Evolutionary conservation across 2,113 vertebrate species (phyloP).

Genomic region (Leuciscus idus): DNA sequence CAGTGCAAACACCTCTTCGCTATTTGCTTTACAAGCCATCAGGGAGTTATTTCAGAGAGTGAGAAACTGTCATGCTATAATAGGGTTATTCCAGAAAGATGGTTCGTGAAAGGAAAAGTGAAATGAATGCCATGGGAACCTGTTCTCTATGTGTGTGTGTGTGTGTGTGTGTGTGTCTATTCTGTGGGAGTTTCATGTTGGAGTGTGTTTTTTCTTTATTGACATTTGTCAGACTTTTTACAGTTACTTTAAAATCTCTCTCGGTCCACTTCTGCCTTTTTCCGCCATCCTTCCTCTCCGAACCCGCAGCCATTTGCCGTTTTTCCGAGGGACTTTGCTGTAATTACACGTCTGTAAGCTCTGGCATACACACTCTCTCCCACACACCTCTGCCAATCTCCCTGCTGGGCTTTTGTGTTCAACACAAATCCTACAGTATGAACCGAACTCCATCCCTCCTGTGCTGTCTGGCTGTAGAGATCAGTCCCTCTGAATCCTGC

Average conservation of each 20-base stretch:
- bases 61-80: constrained; percentile 45
- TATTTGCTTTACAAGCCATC: constrained; percentile 68
- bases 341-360: constrained; percentile 59
- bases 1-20: constrained; percentile 61
- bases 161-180: too few species aligned
- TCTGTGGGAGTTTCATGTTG: constrained; percentile 6
- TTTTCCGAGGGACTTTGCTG: constrained; percentile 21
- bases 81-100: constrained; percentile 37
- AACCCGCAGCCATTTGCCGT: neutral
- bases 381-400: constrained; percentile 24
- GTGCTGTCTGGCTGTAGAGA: neutral
- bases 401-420: constrained; percentile 36
- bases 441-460: neutral
- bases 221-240: neutral
- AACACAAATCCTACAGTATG: neutral
- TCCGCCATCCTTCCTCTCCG: neutral
- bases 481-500: neutral
- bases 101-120: constrained; percentile 8
- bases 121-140: constrained; percentile 20
- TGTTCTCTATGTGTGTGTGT: neutral
- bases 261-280: constrained; percentile 6
- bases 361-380: constrained; percentile 32
- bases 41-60: constrained; percentile 59
- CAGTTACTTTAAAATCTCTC: constrained; percentile 2
- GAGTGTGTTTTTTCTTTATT: neutral